Evolutionary conservation across 2,888 invertebrate genomes (phyloP).

Genomic region (Drosophila kambysellisi): DNA sequence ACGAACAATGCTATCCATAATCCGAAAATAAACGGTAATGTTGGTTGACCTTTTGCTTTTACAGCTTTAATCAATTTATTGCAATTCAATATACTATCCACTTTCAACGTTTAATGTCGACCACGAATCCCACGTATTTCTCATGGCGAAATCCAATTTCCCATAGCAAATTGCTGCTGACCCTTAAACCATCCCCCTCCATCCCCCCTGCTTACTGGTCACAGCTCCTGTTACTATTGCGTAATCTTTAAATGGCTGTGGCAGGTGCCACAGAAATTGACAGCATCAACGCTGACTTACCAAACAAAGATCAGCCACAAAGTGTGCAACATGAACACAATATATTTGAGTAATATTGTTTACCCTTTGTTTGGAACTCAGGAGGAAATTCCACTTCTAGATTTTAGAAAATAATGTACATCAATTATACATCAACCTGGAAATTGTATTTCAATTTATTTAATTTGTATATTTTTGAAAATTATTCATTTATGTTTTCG

Average conservation of each 20-base stretch:
- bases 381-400: background rate
- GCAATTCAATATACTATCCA: conserved; percentile 20
- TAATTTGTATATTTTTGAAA: background rate
- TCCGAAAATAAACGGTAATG: conserved; percentile 6
- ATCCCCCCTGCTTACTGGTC: conserved; percentile 41
- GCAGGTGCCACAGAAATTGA: conserved; percentile 38
- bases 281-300: conserved; percentile 21
- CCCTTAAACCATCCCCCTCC: conserved; percentile 19
- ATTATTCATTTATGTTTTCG: background rate
- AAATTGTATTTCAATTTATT: background rate
- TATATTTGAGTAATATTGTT: background rate
- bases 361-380: background rate
- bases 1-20: background rate
- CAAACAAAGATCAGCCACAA: conserved; percentile 25
- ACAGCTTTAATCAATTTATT: conserved; percentile 30
- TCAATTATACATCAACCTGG: background rate
- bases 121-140: conserved; percentile 19
- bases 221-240: conserved; percentile 49
- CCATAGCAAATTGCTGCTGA: conserved; percentile 36
- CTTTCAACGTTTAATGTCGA: conserved; percentile 14
- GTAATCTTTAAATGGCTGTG: conserved; percentile 16
- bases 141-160: conserved; percentile 46
- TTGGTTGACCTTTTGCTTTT: conserved; percentile 19
- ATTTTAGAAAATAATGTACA: background rate
- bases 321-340: conserved; percentile 9